phyloP scores from a whole-genome alignment of 2,113 vertebrate genomes.

The Elephas maximus region DNA sequence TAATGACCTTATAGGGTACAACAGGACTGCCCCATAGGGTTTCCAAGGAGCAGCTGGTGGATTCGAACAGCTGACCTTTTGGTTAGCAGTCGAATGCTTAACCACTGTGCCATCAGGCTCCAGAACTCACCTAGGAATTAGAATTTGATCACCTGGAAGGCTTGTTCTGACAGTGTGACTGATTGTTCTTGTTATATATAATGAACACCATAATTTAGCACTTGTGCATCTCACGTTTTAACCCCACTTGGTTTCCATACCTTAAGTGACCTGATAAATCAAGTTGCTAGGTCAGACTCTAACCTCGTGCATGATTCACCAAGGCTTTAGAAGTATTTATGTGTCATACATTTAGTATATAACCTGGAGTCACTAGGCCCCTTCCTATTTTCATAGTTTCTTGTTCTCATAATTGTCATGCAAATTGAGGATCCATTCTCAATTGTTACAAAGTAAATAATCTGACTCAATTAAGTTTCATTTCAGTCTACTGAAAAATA shows the following conservation, averaged over 20 bases:
- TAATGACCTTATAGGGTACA: too few relatives aligned
- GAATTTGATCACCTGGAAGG: not conserved
- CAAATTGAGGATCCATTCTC: not conserved
- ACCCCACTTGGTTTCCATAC: not conserved
- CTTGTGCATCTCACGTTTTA: not conserved
- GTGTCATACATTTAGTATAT: not conserved
- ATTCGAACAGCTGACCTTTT: too few relatives aligned
- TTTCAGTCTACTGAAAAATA: not conserved
- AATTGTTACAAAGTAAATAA: not conserved
- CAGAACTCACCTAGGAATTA: not conserved
- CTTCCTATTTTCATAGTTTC: not conserved
- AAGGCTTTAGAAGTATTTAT: not conserved
- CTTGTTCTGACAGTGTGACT: not conserved
- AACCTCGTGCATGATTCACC: not conserved
- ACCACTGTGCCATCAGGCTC: too few relatives aligned
- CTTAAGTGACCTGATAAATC: not conserved
- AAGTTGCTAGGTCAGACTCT: not conserved
- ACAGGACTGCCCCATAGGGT: too few relatives aligned
- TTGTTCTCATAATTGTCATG: not conserved
- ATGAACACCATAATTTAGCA: not conserved
- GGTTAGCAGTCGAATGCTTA: too few relatives aligned
- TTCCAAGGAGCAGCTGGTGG: too few relatives aligned
- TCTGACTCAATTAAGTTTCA: not conserved
- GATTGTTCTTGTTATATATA: not conserved
- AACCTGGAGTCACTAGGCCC: not conserved